Conservation (phyloP, 2,888 invertebrate species). For the Syrista parreyssii region DNA sequence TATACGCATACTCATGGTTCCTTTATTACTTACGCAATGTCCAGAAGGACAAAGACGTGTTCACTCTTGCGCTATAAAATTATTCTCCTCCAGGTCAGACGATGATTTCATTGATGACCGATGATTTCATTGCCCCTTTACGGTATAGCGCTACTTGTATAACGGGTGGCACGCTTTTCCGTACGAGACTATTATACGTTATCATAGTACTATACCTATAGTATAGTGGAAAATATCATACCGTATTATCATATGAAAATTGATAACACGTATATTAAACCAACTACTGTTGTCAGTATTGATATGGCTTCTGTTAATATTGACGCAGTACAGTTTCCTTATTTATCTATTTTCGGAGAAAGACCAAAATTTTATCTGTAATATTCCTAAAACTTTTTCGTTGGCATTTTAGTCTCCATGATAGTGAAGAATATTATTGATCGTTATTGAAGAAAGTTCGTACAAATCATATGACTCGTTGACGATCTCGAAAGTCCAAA, state of each 20-base stretch:
- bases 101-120: conserved; percentile 8
- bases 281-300: not conserved
- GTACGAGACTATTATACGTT: not conserved
- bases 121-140: conserved; percentile 4
- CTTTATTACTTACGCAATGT: not conserved
- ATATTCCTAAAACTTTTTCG: not conserved
- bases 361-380: not conserved
- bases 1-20: not conserved
- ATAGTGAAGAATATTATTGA: not conserved
- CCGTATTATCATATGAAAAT: not conserved
- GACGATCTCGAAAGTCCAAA: not conserved
- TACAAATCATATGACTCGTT: not conserved
- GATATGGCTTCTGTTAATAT: not conserved
- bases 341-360: not conserved
- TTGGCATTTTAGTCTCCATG: not conserved
- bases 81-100: not conserved
- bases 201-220: not conserved
- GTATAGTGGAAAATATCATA: not conserved
- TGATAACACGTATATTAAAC: not conserved
- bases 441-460: not conserved
- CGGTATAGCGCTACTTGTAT: not conserved
- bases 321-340: not conserved
- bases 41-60: not conserved
- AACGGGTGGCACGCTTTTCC: not conserved
- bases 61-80: not conserved